Percentiles rank a stretch among this genome's conserved stretches.
These are phyloP conservation scores for Microctonus aethiopoides DNA, from an alignment of 2,888 invertebrate species.

Conservation along the genomic window DNA sequence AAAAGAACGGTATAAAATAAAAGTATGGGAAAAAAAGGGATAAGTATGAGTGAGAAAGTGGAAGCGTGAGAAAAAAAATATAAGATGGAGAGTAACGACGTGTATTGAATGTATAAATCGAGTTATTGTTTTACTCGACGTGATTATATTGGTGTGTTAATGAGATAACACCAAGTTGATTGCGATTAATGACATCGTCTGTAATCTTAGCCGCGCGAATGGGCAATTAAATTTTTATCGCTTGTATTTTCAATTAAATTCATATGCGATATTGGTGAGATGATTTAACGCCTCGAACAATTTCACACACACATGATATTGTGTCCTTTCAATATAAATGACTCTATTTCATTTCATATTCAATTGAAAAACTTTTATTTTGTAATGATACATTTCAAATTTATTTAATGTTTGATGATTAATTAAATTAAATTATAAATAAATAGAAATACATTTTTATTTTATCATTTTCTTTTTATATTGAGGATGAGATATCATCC, in stretches of 20 bases:
- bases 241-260: constrained; percentile 22
- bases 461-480: no score
- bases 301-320: background rate
- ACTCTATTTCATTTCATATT: background rate
- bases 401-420: background rate
- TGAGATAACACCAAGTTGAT: constrained; percentile 22
- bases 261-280: constrained; percentile 5
- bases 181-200: constrained; percentile 17
- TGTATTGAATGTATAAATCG: background rate
- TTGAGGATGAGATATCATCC: no score
- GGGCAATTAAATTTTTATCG: constrained; percentile 30
- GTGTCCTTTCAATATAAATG: background rate
- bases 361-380: background rate
- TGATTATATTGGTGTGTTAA: constrained; percentile 20
- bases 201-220: constrained; percentile 1
- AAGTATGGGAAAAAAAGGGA: background rate
- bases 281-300: constrained; percentile 17
- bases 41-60: no score
- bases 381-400: background rate
- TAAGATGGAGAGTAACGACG: background rate
- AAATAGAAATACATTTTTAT: no score
- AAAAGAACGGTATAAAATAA: background rate
- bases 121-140: background rate
- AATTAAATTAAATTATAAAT: no score
- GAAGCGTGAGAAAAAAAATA: no score